Evolutionary conservation across 2,113 vertebrate species (phyloP).

Genomic region (Amphiprion percula): DNA sequence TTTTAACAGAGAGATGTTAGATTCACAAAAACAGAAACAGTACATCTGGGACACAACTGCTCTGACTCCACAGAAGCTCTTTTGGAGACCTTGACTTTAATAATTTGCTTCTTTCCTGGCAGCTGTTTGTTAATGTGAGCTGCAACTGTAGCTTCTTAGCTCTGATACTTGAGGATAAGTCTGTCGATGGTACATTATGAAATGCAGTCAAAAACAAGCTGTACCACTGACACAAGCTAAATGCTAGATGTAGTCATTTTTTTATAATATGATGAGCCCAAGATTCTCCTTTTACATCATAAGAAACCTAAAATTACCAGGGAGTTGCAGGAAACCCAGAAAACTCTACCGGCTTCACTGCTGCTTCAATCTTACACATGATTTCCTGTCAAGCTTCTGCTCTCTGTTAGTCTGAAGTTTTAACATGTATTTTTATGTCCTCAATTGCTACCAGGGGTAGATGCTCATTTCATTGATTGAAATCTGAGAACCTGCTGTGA

Average conservation of each 20-base stretch:
- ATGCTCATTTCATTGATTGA: conserved; percentile 47
- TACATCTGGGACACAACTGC: neutral
- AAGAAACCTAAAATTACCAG: conserved; percentile 10
- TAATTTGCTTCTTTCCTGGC: conserved; percentile 23
- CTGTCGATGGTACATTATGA: neutral
- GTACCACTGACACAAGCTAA: neutral
- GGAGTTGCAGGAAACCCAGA: conserved; percentile 9
- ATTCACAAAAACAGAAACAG: conserved; percentile 1
- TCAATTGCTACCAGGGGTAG: conserved; percentile 5
- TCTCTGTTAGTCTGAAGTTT: conserved; percentile 12
- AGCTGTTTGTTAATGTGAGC: conserved; percentile 16
- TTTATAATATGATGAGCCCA: neutral
- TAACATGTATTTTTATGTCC: conserved; percentile 23
- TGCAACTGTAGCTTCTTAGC: neutral
- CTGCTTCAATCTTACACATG: neutral
- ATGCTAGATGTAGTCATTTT: neutral
- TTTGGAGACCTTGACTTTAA: neutral
- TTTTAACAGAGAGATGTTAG: neutral
- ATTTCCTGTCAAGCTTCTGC: neutral
- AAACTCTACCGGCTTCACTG: neutral
- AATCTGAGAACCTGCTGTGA: conserved; percentile 48
- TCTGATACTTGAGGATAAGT: neutral
- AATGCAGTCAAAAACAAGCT: neutral
- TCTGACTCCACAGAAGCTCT: neutral
- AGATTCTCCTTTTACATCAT: neutral